Percentiles rank a stretch among this genome's conserved stretches.
These are phyloP conservation scores for Periophthalmus magnuspinnatus DNA, from an alignment of 2,797 vertebrate genomes.

Conservation along the genomic window DNA sequence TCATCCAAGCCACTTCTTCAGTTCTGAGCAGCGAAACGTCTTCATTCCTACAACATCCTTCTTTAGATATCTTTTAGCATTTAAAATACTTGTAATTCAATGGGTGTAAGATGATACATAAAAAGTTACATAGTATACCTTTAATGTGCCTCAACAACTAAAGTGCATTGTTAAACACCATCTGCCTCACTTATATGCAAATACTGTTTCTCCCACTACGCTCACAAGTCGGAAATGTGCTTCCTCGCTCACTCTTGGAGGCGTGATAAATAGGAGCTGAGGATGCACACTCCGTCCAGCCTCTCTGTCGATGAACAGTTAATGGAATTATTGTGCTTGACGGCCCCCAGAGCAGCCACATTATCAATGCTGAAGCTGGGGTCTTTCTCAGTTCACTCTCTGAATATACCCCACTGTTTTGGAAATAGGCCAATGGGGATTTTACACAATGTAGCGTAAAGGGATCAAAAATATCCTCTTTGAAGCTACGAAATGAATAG, in stretches of 20 bases:
- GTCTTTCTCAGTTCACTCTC: conserved; percentile 33
- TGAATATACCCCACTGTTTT: conserved; percentile 36
- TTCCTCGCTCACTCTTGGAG: conserved; percentile 31
- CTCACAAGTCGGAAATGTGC: conserved; percentile 26
- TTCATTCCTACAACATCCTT: no score
- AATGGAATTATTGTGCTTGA: conserved; percentile 47
- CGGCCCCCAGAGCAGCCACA: conserved; percentile 35
- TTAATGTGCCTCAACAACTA: background rate
- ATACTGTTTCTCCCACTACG: conserved; percentile 5
- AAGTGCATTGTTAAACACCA: conserved; percentile 24
- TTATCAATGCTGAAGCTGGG: conserved; percentile 39
- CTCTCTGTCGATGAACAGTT: conserved; percentile 36
- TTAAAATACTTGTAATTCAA: no score
- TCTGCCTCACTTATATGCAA: conserved; percentile 38
- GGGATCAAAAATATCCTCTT: conserved; percentile 24
- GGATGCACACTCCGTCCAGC: conserved; percentile 32
- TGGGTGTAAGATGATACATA: background rate
- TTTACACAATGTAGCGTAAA: conserved; percentile 36
- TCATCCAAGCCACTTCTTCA: no score
- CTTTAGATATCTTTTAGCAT: no score
- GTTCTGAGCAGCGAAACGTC: no score
- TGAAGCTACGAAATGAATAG: conserved; percentile 18
- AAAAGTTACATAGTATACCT: background rate
- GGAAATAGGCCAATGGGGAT: conserved; percentile 27
- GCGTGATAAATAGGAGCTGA: conserved; percentile 32